Conservation (phyloP, 1,140 invertebrate genomes). For the Augochlora pura region DNA sequence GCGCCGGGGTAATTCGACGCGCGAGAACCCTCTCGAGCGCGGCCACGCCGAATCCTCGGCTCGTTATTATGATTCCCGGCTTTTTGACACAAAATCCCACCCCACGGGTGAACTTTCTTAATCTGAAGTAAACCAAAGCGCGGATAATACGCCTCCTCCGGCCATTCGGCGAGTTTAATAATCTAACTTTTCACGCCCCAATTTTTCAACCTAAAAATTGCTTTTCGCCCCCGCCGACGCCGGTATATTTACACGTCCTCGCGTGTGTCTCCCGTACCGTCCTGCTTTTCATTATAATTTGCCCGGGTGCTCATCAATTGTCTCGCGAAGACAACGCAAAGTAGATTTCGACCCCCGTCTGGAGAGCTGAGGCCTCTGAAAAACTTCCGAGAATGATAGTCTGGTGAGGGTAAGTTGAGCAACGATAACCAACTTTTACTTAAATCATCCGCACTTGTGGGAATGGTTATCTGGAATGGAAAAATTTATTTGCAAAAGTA, state of each 20-base stretch:
- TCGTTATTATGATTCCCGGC: conserved; percentile 40
- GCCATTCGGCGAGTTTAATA: conserved; percentile 48
- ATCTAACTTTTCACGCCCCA: conserved; percentile 44
- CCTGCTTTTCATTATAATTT: too few species aligned
- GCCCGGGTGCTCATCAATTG: too few species aligned
- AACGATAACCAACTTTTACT: too few species aligned
- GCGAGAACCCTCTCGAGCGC: background rate
- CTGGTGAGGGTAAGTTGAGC: too few species aligned
- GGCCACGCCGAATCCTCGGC: conserved; percentile 13
- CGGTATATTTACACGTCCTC: conserved; percentile 10
- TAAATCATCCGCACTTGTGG: too few species aligned
- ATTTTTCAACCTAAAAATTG: conserved; percentile 44
- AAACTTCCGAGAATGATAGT: too few species aligned
- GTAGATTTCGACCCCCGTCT: too few species aligned
- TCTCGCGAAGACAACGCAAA: background rate
- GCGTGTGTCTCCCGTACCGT: background rate
- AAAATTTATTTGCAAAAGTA: too few species aligned
- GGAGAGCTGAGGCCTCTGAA: too few species aligned
- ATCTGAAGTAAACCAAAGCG: conserved; percentile 47
- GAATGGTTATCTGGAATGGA: too few species aligned
- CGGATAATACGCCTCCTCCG: conserved; percentile 34
- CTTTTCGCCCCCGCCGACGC: background rate
- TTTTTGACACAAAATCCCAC: conserved; percentile 16
- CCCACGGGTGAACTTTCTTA: conserved; percentile 39
- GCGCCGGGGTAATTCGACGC: background rate